Conservation (phyloP, 2,888 invertebrate species). For the Leucoptera coffeella region DNA sequence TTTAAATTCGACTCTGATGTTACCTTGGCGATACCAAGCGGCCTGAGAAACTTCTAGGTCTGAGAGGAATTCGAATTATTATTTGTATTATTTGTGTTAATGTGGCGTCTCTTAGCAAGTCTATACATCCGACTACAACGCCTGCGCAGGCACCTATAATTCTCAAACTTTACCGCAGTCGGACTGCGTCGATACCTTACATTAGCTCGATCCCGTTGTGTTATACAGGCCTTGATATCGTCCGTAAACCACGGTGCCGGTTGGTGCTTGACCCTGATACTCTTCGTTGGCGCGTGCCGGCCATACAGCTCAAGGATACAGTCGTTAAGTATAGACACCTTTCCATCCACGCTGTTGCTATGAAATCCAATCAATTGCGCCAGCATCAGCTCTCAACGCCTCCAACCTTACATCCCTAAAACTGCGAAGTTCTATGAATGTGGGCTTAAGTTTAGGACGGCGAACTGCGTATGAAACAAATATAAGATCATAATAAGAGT, state of each 20-base stretch:
- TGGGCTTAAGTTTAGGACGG: background rate
- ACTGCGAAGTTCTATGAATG: conserved; percentile 4
- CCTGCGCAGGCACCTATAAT: conserved; percentile 2
- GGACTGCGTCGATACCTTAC: conserved; percentile 2
- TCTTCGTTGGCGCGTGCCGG: conserved; percentile 5
- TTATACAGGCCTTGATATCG: too few relatives aligned
- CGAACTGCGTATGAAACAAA: too few relatives aligned
- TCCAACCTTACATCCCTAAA: conserved; percentile 5
- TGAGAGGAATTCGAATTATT: background rate
- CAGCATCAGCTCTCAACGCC: conserved; percentile 3
- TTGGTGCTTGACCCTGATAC: conserved; percentile 4
- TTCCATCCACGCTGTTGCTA: conserved; percentile 4
- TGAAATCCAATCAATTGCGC: conserved; percentile 4
- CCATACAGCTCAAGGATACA: conserved; percentile 5
- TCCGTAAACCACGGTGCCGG: conserved; percentile 7
- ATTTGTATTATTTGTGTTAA: background rate
- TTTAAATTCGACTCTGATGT: background rate
- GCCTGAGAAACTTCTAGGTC: conserved; percentile 1
- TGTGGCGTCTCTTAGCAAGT: conserved; percentile 1
- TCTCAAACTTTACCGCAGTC: background rate
- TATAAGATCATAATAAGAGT: too few relatives aligned
- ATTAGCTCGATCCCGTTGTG: conserved; percentile 5
- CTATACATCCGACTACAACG: conserved; percentile 2
- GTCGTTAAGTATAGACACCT: conserved; percentile 5
- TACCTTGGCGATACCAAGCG: conserved; percentile 1